Evolutionary conservation across 2,888 invertebrate genomes (phyloP), one percentile per base, ranked within the genome.

Genomic region (Papilio elwesi): DNA sequence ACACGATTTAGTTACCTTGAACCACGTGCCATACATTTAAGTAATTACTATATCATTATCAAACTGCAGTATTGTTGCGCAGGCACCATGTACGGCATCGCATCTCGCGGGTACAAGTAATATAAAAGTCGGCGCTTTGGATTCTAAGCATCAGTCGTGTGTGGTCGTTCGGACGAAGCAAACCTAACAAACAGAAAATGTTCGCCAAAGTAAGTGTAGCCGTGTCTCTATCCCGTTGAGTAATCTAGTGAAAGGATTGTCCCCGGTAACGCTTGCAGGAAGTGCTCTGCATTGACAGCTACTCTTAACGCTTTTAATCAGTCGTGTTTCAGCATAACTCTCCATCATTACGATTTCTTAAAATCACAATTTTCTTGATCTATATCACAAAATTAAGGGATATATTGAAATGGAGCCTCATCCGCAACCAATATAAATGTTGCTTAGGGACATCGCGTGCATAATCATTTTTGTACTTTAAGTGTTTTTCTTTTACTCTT

Each of bases 1-100:
- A 77, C 77, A 81, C 82, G 79, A 80, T 81, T 84, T 80, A 83
- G 82, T 90, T 82, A 91, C 93, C 93, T 93, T 93, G 93, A 93
- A 91, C 91, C 83, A 82, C 78, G 79, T 79, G 80, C 82, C 84
- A 84, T 89, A 88, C 91, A 90, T 92, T 91, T 90, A 91, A 88
- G 90, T 93, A 92, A 93, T 92, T 90, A 83, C 87, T 83, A 80
- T 89, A 89, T 88, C 88, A 91, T 92, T 92, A 93, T 93, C 87
- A 91, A 91, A 91, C 92, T 91, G 87, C 91, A 87, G 90, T 92
- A 84, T 89, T 91, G 90, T 93, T 91, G 92, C 92, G 88, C 89
- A 87, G 85, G 86, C 82, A 76, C 83, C 80, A 85, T 83, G 85
- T 85, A 83, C 80, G 63, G 78, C 87, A 83, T 85, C 85, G 87